phyloP scores from a whole-genome alignment of 1,140 invertebrate species.

The Pseudomyrmex sp. region DNA sequence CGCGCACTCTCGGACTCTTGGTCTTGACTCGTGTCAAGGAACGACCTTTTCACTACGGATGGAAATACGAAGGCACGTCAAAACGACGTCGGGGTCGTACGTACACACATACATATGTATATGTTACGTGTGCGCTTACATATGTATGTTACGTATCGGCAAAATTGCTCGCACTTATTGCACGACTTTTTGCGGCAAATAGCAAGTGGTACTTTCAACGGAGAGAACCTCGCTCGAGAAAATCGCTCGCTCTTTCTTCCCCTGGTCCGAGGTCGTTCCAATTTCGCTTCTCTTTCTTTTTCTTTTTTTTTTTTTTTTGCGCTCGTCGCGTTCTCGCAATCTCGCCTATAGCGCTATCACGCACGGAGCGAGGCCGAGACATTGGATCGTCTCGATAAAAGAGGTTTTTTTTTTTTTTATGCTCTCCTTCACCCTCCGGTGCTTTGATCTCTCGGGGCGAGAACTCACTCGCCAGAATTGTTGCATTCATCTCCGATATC shows the following conservation, averaged over 20 bases:
- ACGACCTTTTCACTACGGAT: conserved; percentile 66
- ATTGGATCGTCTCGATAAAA: conserved; percentile 32
- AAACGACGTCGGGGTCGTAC: not conserved
- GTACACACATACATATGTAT: not conserved
- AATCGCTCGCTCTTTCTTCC: conserved; percentile 7
- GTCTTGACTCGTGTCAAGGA: conserved; percentile 69
- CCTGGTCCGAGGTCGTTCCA: not conserved
- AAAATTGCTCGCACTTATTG: conserved; percentile 15
- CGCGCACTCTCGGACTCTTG: conserved; percentile 10
- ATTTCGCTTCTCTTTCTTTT: conserved; percentile 3
- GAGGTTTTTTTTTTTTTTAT: conserved; percentile 40
- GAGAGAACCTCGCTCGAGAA: conserved; percentile 1
- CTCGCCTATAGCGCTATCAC: not conserved
- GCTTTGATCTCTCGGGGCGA: not conserved
- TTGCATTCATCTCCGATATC: not conserved
- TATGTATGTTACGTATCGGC: not conserved
- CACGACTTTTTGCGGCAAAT: not conserved
- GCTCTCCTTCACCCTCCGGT: not conserved
- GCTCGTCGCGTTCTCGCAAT: conserved; percentile 1
- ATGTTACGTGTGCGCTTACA: too few relatives aligned
- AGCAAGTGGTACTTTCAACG: not conserved
- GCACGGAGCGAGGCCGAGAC: not conserved
- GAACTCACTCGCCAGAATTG: not conserved
- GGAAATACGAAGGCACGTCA: conserved; percentile 56
- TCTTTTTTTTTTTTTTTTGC: not conserved